phyloP scores from a whole-genome alignment of 2,797 vertebrate species.

The Lagocephalus sceleratus region DNA sequence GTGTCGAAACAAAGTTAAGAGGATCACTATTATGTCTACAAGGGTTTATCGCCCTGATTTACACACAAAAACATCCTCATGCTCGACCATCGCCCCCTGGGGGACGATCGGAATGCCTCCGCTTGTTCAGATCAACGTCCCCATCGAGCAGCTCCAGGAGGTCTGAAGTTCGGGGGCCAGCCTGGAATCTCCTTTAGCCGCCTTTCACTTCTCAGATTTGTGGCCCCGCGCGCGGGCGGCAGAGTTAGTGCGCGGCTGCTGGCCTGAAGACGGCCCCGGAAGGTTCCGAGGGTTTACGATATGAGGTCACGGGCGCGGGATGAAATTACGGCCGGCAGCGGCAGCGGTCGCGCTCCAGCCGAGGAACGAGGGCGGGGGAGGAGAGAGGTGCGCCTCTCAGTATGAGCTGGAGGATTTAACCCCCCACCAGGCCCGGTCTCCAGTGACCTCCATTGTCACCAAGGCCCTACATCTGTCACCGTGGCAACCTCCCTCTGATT shows the following conservation, averaged over 20 bases:
- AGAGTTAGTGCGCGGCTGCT: conserved; percentile 5
- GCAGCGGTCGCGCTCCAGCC: conserved; percentile 7
- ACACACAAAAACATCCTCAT: too few relatives aligned
- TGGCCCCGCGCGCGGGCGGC: conserved; percentile 5
- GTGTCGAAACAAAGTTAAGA: too few relatives aligned
- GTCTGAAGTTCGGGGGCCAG: not conserved
- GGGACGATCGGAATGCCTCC: too few relatives aligned
- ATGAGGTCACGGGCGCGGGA: conserved; percentile 26
- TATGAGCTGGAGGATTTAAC: not conserved
- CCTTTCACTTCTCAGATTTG: conserved; percentile 19
- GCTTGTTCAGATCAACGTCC: too few relatives aligned
- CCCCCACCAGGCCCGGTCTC: too few relatives aligned
- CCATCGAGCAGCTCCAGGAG: too few relatives aligned
- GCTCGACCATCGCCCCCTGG: too few relatives aligned
- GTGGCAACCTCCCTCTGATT: conserved; percentile 42
- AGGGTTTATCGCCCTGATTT: too few relatives aligned
- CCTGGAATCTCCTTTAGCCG: conserved; percentile 1
- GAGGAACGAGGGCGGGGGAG: not conserved
- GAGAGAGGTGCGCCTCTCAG: not conserved
- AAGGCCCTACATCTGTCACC: conserved; percentile 51
- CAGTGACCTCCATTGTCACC: not conserved
- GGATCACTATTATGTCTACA: too few relatives aligned
- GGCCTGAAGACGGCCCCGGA: conserved; percentile 20
- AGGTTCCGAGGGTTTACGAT: conserved; percentile 32
- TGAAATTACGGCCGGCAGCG: conserved; percentile 27